Base-by-base conservation (phyloP, 2,888 invertebrate species). In the Zele albiditarsus region DNA sequence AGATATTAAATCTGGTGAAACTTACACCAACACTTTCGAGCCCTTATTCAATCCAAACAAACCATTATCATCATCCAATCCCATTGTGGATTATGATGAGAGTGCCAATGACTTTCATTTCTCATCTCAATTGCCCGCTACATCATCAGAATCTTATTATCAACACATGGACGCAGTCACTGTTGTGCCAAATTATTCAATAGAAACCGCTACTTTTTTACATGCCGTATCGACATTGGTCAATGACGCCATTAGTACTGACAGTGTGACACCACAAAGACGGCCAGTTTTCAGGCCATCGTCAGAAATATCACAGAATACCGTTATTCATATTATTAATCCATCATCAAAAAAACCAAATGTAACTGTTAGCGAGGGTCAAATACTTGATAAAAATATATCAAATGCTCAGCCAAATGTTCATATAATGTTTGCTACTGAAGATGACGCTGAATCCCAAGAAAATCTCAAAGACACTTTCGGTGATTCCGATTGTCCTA, bases 301-400 rank as follows among this genome's bases (percentile, higher is more conserved):
- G 12, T 85, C 87, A 0, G 82, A 87, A 42, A 82, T 89, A 0
- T 78, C 82, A 0, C 89, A 89, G 38, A 86, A 87, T 60, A 89
- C 87, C 0, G 82, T 87, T 0, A 84, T 89, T 42, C 88, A 89
- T 23, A 84, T 89, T 2, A 66, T 87, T 16, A 88, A 87, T 57
- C 74, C 82, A 1, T 81, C 82, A 3, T 75, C 82, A 1, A 83
- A 77, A 33, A 84, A 82, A 42, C 82, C 85, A 0, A 86, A 86
- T 25, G 80, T 82, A 0, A 86, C 86, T 0, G 74, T 80, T 3
- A 78, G 74, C 23, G 79, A 80, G 28, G 73, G 76, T 20, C 79
- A 82, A 46, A n/a, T 77, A 5, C 75, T 80, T 0, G 28, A 20
- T 0, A 75, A 77, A 6, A 62, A 73, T 73, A 63, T 68, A 0